A percentile compares a stretch with the other conserved stretches of the same genome.
These are phyloP conservation scores for Anagyrus pseudococci DNA, from an alignment of 2,888 invertebrate genomes.

Conservation along the genomic window DNA sequence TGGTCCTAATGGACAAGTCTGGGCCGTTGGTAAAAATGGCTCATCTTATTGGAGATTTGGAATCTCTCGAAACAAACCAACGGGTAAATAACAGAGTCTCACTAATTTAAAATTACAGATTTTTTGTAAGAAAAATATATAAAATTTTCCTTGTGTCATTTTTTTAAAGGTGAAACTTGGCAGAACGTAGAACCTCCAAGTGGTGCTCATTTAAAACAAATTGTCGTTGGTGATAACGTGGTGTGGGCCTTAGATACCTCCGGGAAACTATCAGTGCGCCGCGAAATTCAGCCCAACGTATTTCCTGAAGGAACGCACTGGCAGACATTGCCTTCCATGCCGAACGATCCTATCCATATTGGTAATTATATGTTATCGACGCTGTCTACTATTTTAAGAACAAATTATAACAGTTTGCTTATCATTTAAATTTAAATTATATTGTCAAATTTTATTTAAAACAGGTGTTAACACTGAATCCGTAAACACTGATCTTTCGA, in stretches of 20 bases:
- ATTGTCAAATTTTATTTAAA: conserved; percentile 25
- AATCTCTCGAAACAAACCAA: conserved; percentile 72
- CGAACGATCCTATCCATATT: conserved; percentile 67
- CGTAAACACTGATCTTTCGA: conserved; percentile 23
- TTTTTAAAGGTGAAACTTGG: conserved; percentile 71
- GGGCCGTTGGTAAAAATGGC: conserved; percentile 89
- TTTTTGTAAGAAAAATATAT: too few relatives aligned
- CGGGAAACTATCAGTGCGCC: conserved; percentile 78
- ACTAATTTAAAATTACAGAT: too few relatives aligned
- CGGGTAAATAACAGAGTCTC: conserved; percentile 62
- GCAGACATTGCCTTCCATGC: conserved; percentile 72
- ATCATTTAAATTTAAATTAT: conserved; percentile 19
- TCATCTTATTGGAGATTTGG: conserved; percentile 83
- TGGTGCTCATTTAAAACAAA: conserved; percentile 73
- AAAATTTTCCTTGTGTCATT: conserved; percentile 2
- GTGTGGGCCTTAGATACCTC: conserved; percentile 84
- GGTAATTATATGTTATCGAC: conserved; percentile 51
- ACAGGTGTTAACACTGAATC: conserved; percentile 26
- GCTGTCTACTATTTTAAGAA: not conserved
- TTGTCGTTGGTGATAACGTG: conserved; percentile 75
- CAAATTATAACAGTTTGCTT: conserved; percentile 8
- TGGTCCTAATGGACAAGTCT: conserved; percentile 73
- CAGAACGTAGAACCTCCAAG: conserved; percentile 78
- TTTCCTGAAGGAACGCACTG: conserved; percentile 87
- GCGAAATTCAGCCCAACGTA: conserved; percentile 73